Conservation (phyloP, 2,888 invertebrate genomes). For the Didymodactylos carnosus region DNA sequence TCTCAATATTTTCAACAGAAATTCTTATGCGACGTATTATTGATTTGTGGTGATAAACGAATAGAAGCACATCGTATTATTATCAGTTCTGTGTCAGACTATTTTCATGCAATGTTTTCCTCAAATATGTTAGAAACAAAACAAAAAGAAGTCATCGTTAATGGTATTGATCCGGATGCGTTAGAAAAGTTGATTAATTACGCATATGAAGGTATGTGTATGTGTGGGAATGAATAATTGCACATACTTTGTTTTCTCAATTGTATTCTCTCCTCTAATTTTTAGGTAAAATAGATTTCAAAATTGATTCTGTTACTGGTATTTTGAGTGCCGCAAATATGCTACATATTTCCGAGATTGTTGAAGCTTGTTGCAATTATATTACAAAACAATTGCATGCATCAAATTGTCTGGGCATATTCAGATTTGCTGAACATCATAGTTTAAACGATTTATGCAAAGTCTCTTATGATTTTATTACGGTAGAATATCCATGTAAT, state of each 20-base stretch:
- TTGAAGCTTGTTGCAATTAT: slow-evolving; percentile 68
- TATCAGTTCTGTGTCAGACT: slow-evolving; percentile 71
- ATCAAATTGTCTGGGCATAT: neutral
- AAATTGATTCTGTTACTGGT: slow-evolving; percentile 15
- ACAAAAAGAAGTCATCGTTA: slow-evolving; percentile 60
- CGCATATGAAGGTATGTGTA: slow-evolving; percentile 50
- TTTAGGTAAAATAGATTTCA: slow-evolving; percentile 39
- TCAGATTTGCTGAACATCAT: neutral
- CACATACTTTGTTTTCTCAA: too few species aligned
- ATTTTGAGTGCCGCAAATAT: slow-evolving; percentile 54
- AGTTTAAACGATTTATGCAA: neutral
- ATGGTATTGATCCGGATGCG: slow-evolving; percentile 64
- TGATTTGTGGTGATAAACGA: neutral
- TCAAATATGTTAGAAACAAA: slow-evolving; percentile 59
- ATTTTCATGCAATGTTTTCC: slow-evolving; percentile 86
- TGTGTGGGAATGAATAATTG: neutral
- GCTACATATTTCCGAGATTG: slow-evolving; percentile 59
- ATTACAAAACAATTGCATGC: neutral
- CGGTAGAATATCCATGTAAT: too few species aligned
- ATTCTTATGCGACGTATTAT: neutral
- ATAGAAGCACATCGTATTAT: slow-evolving; percentile 41
- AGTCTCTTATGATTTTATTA: too few species aligned
- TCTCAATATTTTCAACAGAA: neutral
- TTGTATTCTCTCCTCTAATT: neutral
- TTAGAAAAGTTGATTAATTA: slow-evolving; percentile 63